phyloP scores from a whole-genome alignment of 1,140 invertebrate species.

The Laupala kohalensis region DNA sequence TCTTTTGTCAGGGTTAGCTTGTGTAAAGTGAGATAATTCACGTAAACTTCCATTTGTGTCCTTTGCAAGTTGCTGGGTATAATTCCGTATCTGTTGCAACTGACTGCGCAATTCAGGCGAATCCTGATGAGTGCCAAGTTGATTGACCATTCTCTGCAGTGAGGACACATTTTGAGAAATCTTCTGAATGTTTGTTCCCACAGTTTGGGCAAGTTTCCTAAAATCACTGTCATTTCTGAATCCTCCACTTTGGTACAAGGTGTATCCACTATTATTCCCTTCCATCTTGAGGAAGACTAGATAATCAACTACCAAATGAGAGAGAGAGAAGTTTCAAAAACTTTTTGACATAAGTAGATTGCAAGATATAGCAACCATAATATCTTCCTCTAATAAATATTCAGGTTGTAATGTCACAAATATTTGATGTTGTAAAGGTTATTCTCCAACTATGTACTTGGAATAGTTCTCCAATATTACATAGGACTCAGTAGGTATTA shows the following conservation, averaged over 20 bases:
- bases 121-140: conserved; percentile 80
- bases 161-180: conserved; percentile 93
- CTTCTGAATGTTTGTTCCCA: conserved; percentile 85
- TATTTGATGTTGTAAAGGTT: too few species aligned
- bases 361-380: too few species aligned
- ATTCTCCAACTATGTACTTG: too few species aligned
- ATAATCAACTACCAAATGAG: too few species aligned
- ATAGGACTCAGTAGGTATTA: too few species aligned
- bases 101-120: conserved; percentile 75
- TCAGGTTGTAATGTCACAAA: too few species aligned
- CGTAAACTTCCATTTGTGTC: conserved; percentile 82
- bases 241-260: conserved; percentile 46
- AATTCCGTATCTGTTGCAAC: conserved; percentile 89
- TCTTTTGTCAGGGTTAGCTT: conserved; percentile 40
- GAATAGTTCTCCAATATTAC: too few species aligned
- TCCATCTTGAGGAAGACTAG: too few species aligned
- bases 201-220: conserved; percentile 63
- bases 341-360: too few species aligned
- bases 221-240: conserved; percentile 56
- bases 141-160: conserved; percentile 88
- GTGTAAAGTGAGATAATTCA: conserved; percentile 50
- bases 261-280: conserved; percentile 27
- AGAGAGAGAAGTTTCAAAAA: too few species aligned
- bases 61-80: conserved; percentile 88
- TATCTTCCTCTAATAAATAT: too few species aligned